Base-by-base conservation (phyloP, 2,888 invertebrate genomes). In the Gasteruption jaculator region DNA sequence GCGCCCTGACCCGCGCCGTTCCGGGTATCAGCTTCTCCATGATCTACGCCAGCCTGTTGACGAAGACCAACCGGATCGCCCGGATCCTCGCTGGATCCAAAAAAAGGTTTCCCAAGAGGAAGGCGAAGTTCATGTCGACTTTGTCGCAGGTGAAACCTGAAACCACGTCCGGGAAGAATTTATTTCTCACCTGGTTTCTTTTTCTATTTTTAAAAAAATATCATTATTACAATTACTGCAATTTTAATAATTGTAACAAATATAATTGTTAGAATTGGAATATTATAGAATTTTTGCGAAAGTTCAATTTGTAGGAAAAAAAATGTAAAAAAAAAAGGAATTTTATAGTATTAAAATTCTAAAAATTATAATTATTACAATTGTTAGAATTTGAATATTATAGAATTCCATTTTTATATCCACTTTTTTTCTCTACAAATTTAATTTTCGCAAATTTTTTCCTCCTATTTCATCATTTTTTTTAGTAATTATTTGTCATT, bases 61-160 rank as follows among this genome's bases (percentile, higher is more conserved):
- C 85, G 10, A 86, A 86, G 70, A 87, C 86, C 1, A 86, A 87
- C 60, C 72, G 86, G 44, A 88, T 88, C 45, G 85, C 85, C 1
- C 67, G 60, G 20, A 60, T 60, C 32, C 60, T 61, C 46, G 60
- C 59, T 48, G 59, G 53, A 30, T 56, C 56, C 38, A 80, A 84
- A 42, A 82, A 81, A 53, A 82, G 81, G 4, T 85, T 85, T 25
- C 86, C 86, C 1, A 76, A 78, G 56, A 85, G 86, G 7, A 87
- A 87, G 70, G 79, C 86, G 22, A 76, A 79, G 19, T 85, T 87
- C 39, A 82, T 41, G 78, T 80, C 80, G 68, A 72, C 74, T 67
- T 34, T 30, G 21, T 16, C 14, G 3, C 11, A 26, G n/a, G n/a
- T 36, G 21, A 30, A 15, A 15, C 14, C 15, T 19, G 3, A 35